Conservation (phyloP, 2,888 invertebrate genomes). For the Limnephilus rhombicus region DNA sequence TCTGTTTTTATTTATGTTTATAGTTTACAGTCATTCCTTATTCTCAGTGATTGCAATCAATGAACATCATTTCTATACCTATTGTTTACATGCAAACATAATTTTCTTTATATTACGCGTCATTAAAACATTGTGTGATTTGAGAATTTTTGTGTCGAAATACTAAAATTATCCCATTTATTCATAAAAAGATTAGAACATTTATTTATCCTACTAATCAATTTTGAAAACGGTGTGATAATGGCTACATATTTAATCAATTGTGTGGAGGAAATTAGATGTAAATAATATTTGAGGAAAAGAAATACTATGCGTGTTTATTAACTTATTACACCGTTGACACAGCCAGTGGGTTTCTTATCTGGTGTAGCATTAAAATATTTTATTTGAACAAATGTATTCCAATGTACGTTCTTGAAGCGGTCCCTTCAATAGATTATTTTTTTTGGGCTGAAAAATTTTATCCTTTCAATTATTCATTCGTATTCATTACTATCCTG, state of each 20-base stretch:
- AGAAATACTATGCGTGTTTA: background rate
- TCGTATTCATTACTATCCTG: background rate
- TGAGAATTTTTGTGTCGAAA: background rate
- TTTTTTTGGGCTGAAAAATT: background rate
- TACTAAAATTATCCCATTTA: background rate
- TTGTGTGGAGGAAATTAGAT: background rate
- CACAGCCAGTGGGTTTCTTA: background rate
- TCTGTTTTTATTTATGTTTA: background rate
- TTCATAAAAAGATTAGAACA: too few relatives aligned
- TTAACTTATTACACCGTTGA: background rate
- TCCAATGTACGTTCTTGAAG: background rate
- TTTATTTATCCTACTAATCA: too few relatives aligned
- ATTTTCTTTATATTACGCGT: background rate
- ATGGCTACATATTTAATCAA: background rate
- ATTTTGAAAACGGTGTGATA: background rate
- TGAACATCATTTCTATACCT: too few relatives aligned
- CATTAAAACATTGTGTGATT: background rate
- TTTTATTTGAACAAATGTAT: background rate
- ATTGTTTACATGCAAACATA: background rate
- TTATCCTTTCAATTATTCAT: background rate
- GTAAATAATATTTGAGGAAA: background rate
- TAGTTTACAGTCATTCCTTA: background rate
- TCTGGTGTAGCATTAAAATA: background rate
- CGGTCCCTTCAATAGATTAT: background rate
- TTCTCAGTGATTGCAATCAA: background rate